Evolutionary conservation across 2,797 vertebrate genomes (phyloP), one percentile per base, ranked within the genome.

Genomic region (Periophthalmus magnuspinnatus): DNA sequence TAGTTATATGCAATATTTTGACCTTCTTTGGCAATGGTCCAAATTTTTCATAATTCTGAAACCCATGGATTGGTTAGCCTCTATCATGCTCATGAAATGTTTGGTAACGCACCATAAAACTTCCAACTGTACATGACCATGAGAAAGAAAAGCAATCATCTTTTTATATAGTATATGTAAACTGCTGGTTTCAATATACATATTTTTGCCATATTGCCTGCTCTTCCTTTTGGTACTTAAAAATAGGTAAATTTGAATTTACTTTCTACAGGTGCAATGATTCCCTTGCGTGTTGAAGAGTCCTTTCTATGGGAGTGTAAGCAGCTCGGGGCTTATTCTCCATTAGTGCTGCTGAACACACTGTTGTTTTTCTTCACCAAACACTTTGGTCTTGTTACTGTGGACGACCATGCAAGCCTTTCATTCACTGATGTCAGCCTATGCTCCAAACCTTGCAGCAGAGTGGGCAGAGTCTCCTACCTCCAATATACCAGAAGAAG

Each of bases 301-400:
- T 95, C 95, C 57, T 96, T 95, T 88, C 90, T 99, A 86, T 99
- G 97, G 97, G 96, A 99, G 73, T 98, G 97, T 82, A 99, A 98
- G 82, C 97, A 99, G 90, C 91, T 99, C 80, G 97, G 97, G 0
- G 95, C 96, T 52, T 96, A 97, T 76, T 99, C 97, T 13, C 97
- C 97, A 55, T 95, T 96, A 0, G 97, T 99, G 82, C 88, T 99
- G 79, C 91, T 99, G 90, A 99, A 98, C 91, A 99, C 97, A 0
- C 93, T 99, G 85, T 94, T 99, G 5, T 98, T 97, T 92, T 99
- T 99, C 90, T 95, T 94, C 88, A 95, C 97, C 91, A 98, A 97
- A 93, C 93, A 93, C 68, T 96, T 99, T 77, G 92, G 93, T 81
- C 90, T 99, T 50, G 95, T 94, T 88, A 96, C 95, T 55, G 86